Percentiles rank a stretch among this genome's conserved stretches.
Evolutionary conservation across 2,888 invertebrate species (phyloP).

Genomic region (Lamellibrachia columna): DNA sequence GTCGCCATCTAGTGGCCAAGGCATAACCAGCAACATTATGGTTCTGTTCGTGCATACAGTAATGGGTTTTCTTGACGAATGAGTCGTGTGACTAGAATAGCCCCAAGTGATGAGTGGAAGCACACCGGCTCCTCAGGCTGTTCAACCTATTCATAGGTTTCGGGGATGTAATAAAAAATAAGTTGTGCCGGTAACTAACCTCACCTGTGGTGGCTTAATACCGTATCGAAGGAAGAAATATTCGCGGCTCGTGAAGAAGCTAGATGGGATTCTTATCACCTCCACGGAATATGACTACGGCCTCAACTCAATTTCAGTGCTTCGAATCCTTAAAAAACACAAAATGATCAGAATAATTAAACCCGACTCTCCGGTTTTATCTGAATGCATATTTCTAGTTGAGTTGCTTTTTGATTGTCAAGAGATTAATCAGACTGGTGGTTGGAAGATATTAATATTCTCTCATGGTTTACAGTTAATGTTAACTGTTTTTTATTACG

Average conservation of each 20-base stretch:
- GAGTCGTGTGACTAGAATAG: background rate
- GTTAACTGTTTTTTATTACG: too few relatives aligned
- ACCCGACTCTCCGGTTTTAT: background rate
- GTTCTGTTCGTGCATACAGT: background rate
- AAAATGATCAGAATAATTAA: too few relatives aligned
- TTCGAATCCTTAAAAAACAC: background rate
- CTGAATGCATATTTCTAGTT: background rate
- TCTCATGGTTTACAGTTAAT: too few relatives aligned
- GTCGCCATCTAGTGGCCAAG: constrained; percentile 10
- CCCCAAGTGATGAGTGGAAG: background rate
- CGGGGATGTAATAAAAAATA: too few relatives aligned
- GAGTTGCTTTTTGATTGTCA: background rate
- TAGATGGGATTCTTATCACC: too few relatives aligned
- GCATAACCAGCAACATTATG: background rate
- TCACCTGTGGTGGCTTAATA: too few relatives aligned
- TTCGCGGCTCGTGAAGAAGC: too few relatives aligned
- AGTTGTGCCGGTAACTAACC: too few relatives aligned
- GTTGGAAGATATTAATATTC: too few relatives aligned
- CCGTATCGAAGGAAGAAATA: too few relatives aligned
- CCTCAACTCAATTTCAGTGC: background rate
- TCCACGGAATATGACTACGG: background rate
- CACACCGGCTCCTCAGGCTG: background rate
- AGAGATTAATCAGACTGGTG: too few relatives aligned
- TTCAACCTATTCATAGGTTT: too few relatives aligned
- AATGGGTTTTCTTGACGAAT: background rate